Percentiles rank a stretch among this genome's conserved stretches.
Conservation (phyloP, 2,888 invertebrate genomes). For the Lingula anatina region DNA sequence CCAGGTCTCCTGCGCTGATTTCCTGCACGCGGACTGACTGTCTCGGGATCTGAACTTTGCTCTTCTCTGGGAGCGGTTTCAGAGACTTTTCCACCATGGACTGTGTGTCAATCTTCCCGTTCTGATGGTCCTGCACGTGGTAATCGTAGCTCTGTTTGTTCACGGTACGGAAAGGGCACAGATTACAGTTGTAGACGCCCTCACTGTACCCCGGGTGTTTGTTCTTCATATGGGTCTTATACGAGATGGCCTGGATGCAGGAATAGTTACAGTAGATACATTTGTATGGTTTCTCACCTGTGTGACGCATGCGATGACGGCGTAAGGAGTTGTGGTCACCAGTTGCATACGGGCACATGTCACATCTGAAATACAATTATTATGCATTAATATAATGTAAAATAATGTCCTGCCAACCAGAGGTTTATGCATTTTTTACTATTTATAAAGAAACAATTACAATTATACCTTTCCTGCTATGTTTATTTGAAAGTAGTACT, state of each 20-base stretch:
- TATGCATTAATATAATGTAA: too few relatives aligned
- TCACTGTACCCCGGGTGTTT: conserved; percentile 65
- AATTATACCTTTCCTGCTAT: too few relatives aligned
- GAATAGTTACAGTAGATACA: conserved; percentile 75
- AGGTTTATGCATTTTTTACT: too few relatives aligned
- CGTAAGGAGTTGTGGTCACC: conserved; percentile 77
- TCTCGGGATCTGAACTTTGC: not conserved
- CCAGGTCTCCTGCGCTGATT: too few relatives aligned
- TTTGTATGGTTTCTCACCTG: conserved; percentile 69
- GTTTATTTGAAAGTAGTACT: too few relatives aligned
- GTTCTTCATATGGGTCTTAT: conserved; percentile 71
- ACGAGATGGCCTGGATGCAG: conserved; percentile 69
- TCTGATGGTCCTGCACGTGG: conserved; percentile 59
- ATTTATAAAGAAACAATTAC: too few relatives aligned
- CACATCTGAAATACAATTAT: conserved; percentile 58
- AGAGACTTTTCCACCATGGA: not conserved
- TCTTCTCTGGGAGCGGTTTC: not conserved
- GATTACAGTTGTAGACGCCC: conserved; percentile 28
- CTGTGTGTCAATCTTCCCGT: conserved; percentile 44
- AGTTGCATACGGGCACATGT: conserved; percentile 67
- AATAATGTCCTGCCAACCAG: too few relatives aligned
- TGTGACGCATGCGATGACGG: conserved; percentile 72
- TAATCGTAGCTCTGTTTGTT: conserved; percentile 62
- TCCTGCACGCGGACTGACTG: not conserved
- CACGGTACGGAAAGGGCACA: conserved; percentile 55